These are phyloP conservation scores for Bradynema listronoti DNA, from an alignment of 1,140 invertebrate genomes.

Conservation along the genomic window DNA sequence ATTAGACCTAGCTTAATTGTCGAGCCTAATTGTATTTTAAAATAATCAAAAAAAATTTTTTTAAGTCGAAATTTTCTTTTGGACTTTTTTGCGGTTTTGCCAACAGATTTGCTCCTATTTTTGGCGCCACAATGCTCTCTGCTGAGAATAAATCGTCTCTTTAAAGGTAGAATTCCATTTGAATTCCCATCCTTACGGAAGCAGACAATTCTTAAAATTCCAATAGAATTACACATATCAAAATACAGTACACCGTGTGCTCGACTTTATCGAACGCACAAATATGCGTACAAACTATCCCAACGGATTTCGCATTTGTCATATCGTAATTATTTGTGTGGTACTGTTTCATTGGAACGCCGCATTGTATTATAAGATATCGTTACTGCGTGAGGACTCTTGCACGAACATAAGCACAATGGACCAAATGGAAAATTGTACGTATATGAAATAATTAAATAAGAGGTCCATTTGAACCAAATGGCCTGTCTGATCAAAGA, in stretches of 20 bases:
- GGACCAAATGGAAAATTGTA: no score
- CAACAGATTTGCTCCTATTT: conserved; percentile 31
- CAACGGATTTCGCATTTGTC: conserved; percentile 45
- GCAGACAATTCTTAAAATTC: no score
- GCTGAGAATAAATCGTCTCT: conserved; percentile 28
- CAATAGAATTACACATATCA: no score
- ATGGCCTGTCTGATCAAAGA: no score
- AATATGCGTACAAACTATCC: conserved; percentile 47
- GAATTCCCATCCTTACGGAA: no score
- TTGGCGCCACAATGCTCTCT: conserved; percentile 20
- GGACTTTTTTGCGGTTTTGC: conserved; percentile 29
- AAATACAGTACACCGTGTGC: no score
- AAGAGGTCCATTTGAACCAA: no score
- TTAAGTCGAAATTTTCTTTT: conserved; percentile 30
- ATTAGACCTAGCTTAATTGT: no score
- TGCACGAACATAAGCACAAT: no score
- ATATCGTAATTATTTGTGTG: conserved; percentile 37
- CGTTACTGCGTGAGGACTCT: conserved; percentile 30
- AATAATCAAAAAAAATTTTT: not conserved
- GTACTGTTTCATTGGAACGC: conserved; percentile 47
- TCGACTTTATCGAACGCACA: conserved; percentile 38
- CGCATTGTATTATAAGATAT: conserved; percentile 46
- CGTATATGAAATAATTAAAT: no score
- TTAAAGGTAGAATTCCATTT: conserved; percentile 21
- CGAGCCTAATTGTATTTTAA: not conserved